Base-by-base conservation (phyloP, 2,888 invertebrate genomes). In the Pogonocherus hispidulus region DNA sequence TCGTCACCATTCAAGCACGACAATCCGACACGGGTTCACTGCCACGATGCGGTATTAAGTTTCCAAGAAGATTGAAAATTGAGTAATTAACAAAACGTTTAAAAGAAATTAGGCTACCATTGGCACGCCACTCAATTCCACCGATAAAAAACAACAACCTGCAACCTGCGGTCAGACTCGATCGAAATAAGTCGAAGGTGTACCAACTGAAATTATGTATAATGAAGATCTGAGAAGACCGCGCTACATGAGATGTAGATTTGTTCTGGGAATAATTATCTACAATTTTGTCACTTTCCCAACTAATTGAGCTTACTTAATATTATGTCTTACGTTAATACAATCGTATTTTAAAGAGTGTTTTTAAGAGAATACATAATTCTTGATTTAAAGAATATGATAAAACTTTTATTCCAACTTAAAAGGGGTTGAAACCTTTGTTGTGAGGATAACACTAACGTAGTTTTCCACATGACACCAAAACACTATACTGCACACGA, bases 61-160 rank as follows among this genome's bases (percentile, higher is more conserved):
- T 73, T 74, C 74, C 64, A 49, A 66, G 73, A 76, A 74, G 64
- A 66, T 57, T 56, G 66, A 66, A 72, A 72, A 76, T 76, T 74
- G 71, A 74, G 74, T 72, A 73, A 76, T 76, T 74, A 74, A 69
- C 70, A 68, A 71, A 74, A 71, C 66, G 70, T 74, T 76, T 76
- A 62, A 62, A 62, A 62, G 62, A 62, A 62, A 62, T 62, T 62
- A 62, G 62, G 62, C 62, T 62, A 62, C 62, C 62, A 51, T 49
- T 51, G 62, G 35, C 62, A 37, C 62, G 59, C 46, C 47, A 44
- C 47, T 59, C 27, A 35, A 32, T 37, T 32, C 8, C 23, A 14
- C 16, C 20, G 62, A 37, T 37, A 35, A 20, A 51, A 62, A 62
- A 19, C n/a, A n/a, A n/a, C n/a, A 62, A 59, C 59, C 4, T 11